These are phyloP conservation scores for Myotis pilosus DNA, from an alignment of 2,797 vertebrate genomes.

Conservation along the genomic window DNA sequence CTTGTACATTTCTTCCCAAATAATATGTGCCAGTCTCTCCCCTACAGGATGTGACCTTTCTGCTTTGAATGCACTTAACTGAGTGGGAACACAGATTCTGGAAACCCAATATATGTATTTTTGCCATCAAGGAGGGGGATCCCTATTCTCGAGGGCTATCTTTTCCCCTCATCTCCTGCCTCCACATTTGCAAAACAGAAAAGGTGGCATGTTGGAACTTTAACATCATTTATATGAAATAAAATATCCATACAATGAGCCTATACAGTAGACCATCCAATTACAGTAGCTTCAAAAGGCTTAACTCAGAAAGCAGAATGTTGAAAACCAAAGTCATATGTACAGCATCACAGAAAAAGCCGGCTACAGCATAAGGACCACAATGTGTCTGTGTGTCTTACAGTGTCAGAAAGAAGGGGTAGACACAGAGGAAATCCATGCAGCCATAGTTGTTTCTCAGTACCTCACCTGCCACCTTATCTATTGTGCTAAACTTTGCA, in stretches of 20 bases:
- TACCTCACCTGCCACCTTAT: not conserved
- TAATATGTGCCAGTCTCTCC: not conserved
- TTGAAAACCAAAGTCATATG: not conserved
- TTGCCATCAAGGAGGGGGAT: not conserved
- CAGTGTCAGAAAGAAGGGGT: fast-evolving
- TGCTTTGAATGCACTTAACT: not conserved
- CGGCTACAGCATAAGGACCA: fast-evolving
- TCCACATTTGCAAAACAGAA: not conserved
- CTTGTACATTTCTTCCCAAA: not conserved
- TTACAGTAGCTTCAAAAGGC: not conserved
- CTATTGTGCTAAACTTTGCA: not conserved
- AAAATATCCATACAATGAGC: not conserved
- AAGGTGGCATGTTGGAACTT: not conserved
- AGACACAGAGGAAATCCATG: fast-evolving
- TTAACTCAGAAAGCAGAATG: not conserved
- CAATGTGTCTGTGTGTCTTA: fast-evolving
- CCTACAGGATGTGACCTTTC: not conserved
- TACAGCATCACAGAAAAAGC: not conserved
- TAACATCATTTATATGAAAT: not conserved
- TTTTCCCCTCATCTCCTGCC: not conserved
- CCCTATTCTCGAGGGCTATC: not conserved
- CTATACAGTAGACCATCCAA: not conserved
- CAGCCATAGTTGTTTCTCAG: fast-evolving
- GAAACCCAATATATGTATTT: not conserved
- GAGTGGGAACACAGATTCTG: not conserved